These are phyloP conservation scores for Tetragonula clypearis DNA, from an alignment of 1,140 invertebrate genomes.

Conservation along the genomic window DNA sequence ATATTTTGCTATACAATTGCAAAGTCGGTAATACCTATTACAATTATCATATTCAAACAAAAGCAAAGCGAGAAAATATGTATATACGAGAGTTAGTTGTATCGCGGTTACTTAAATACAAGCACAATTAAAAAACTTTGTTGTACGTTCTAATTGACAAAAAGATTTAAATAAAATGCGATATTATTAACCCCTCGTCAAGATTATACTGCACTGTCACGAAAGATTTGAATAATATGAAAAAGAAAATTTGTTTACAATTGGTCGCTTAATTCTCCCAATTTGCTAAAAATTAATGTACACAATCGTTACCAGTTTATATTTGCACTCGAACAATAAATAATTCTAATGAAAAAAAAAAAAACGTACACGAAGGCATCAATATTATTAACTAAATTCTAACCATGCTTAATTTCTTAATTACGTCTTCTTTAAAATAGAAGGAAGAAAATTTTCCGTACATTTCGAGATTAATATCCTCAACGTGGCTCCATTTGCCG, in stretches of 20 bases:
- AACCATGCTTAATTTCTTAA: too few species aligned
- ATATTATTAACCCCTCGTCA: conserved; percentile 40
- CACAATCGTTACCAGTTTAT: conserved; percentile 44
- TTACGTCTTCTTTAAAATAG: too few species aligned
- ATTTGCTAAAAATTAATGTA: conserved; percentile 57
- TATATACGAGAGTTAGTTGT: conserved; percentile 35
- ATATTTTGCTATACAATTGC: conserved; percentile 32
- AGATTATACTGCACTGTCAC: conserved; percentile 17
- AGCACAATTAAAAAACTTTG: conserved; percentile 29
- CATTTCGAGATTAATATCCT: too few species aligned
- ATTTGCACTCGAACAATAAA: conserved; percentile 54
- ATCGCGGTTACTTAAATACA: conserved; percentile 33
- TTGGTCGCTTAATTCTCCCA: conserved; percentile 45
- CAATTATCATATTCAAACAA: conserved; percentile 55
- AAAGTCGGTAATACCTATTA: conserved; percentile 39
- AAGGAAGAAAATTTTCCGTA: too few species aligned
- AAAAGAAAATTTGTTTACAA: conserved; percentile 16
- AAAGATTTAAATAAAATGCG: conserved; percentile 28
- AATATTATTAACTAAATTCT: conserved; percentile 10
- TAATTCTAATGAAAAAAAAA: conserved; percentile 40
- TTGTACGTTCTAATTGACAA: conserved; percentile 13
- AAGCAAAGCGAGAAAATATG: conserved; percentile 61
- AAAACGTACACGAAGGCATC: conserved; percentile 59
- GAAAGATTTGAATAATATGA: conserved; percentile 31
- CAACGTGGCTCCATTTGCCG: too few species aligned